Evolutionary conservation across 2,888 invertebrate genomes (phyloP).

Genomic region (Drymonia ruficornis): DNA sequence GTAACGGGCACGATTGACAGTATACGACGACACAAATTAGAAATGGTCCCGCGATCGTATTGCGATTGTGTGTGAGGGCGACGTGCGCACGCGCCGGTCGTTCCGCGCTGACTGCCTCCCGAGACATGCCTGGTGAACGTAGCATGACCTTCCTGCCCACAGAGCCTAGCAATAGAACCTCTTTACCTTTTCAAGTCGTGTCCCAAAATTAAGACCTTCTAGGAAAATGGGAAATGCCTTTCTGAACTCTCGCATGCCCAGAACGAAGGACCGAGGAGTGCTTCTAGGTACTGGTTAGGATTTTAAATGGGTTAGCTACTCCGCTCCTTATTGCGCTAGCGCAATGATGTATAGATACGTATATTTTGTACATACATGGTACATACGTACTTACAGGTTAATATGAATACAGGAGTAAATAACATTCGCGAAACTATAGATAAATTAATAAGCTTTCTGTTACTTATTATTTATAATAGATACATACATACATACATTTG

Average conservation of each 20-base stretch:
- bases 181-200: constrained; percentile 63
- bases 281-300: too few relatives aligned
- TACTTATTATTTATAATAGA: too few relatives aligned
- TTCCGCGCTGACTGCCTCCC: constrained; percentile 74
- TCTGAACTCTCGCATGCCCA: not conserved
- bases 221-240: constrained; percentile 19
- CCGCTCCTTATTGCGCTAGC: too few relatives aligned
- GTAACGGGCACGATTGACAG: constrained; percentile 71
- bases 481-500: too few relatives aligned
- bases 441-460: too few relatives aligned
- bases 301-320: too few relatives aligned
- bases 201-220: constrained; percentile 48
- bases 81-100: constrained; percentile 73
- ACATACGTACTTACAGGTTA: too few relatives aligned
- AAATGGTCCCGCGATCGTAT: constrained; percentile 57
- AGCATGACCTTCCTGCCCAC: constrained; percentile 79
- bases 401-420: too few relatives aligned
- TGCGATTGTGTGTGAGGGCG: constrained; percentile 39
- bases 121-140: constrained; percentile 67
- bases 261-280: not conserved
- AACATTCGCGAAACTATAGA: too few relatives aligned
- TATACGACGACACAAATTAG: constrained; percentile 63
- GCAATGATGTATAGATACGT: too few relatives aligned
- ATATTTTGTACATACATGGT: too few relatives aligned
- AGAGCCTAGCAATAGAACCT: constrained; percentile 69